Base-by-base conservation (phyloP, 2,113 vertebrate genomes). In the Xerus inauris region DNA sequence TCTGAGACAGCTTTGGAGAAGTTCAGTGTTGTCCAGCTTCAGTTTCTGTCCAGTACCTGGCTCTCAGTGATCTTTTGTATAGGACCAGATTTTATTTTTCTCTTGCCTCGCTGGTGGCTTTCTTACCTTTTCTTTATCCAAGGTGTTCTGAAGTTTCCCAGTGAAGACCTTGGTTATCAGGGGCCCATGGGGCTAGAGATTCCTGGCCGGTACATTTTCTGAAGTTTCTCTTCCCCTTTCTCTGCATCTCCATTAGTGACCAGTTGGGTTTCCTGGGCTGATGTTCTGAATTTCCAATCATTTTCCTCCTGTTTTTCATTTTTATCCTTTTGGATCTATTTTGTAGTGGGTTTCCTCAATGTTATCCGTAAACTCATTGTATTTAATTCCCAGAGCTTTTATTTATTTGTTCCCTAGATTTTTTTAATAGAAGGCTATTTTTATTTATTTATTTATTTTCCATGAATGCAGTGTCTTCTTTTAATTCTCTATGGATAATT, bases 331-430 rank as follows among this genome's bases (percentile, higher is more conserved):
- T 24, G 40, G 16, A 62, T 87, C 22, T 79, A 19, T 30, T 89
- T 94, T 94, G 71, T 92, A 89, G 51, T 82, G 80, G 84, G 88
- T 81, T 90, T 80, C 75, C 45, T 94, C 40, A 71, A 20, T 24
- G 20, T 45, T 73, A 71, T 32, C 17, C 42, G 42, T 51, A 35
- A 83, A 35, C 3, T 84, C 85, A 79, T 72, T 89, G 54, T 86
- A 54, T 91, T 88, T 28, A 62, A 84, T 80, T 89, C 54, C 47
- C 49, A 54, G 35, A 71, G 20, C 89, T 83, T 26, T 59, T 84
- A 24, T 80, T 40, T 19, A 28, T 59, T 77, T 82, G 47, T 87
- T 82, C 71, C 16, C 35, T 38, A 26, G 38, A 62, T 9, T 67
- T 84, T 9, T 5, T n/a, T 8, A 87, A 85, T 49, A 77, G 16